These are phyloP conservation scores for Dastarcus helophoroides DNA, from an alignment of 2,888 invertebrate genomes.

Conservation along the genomic window DNA sequence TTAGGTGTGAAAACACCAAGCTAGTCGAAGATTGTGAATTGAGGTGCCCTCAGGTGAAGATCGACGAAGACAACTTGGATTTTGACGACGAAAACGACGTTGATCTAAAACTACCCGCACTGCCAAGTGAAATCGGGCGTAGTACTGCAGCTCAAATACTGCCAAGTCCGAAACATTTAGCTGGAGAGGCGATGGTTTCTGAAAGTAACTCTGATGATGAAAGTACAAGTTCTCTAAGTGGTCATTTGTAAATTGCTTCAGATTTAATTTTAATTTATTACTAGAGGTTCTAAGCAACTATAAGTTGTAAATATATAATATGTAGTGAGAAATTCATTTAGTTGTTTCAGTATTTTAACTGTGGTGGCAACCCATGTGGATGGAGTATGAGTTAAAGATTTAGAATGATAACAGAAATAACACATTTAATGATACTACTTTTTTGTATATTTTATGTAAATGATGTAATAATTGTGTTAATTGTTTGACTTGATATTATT, in stretches of 20 bases:
- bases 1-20: slow-evolving; percentile 5
- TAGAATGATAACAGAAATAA: too few relatives aligned
- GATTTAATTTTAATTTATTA: too few relatives aligned
- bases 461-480: too few relatives aligned
- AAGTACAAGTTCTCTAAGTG: slow-evolving; percentile 41
- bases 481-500: too few relatives aligned
- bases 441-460: too few relatives aligned
- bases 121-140: slow-evolving; percentile 34
- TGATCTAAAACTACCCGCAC: slow-evolving; percentile 30
- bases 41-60: slow-evolving; percentile 22
- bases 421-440: too few relatives aligned
- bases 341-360: too few relatives aligned
- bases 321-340: too few relatives aligned
- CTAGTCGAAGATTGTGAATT: slow-evolving; percentile 14
- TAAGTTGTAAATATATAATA: too few relatives aligned
- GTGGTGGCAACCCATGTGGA: too few relatives aligned
- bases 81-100: slow-evolving; percentile 20
- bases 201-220: slow-evolving; percentile 50
- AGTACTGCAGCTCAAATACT: slow-evolving; percentile 25
- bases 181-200: slow-evolving; percentile 59
- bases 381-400: too few relatives aligned
- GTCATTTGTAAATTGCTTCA: slow-evolving; percentile 33
- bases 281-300: too few relatives aligned
- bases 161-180: slow-evolving; percentile 50
- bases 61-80: slow-evolving; percentile 26